Base-by-base conservation (phyloP, 2,888 invertebrate species). In the Chorisops tibialis region DNA sequence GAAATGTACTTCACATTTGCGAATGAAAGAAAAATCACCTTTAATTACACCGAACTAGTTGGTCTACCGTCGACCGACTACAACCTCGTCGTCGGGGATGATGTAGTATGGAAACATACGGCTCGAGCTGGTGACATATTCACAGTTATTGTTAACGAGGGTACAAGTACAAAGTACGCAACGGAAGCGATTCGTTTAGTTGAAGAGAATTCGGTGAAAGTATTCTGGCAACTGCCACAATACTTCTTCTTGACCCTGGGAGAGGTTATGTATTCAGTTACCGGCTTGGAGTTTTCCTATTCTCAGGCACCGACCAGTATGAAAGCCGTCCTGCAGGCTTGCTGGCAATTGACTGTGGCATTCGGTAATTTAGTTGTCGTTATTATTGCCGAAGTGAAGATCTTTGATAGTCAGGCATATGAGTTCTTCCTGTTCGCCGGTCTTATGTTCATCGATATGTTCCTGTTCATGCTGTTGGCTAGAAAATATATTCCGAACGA, bases 361-460 rank as follows among this genome's bases (percentile, higher is more conserved):
- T 83, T 96, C 71, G 98, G 98, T 41, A 97, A 97, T 78, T 79
- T 97, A 5, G 87, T 99, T 61, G 96, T 97, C 0, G 88, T 96
- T 37, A 85, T 95, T 52, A 86, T 98, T 22, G 91, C 94, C 16
- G 88, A 93, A 74, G 82, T 85, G 9, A 83, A 86, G 65, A 81
- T 90, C 64, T 87, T 95, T 73, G 82, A 88, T 0, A 84, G 83
- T 12, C 83, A 96, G 90, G 88, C 89, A 63, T 84, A 83, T 67
- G 93, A 95, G 74, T 93, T 95, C 78, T 89, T 94, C 81, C 79
- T 96, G 21, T 97, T 94, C 74, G 91, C 94, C 47, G 89, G 84
- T 0, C 80, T 96, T 52, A 96, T 97, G 95, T 77, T 87, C 43
- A 74, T 83, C 2, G 93, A 93, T 70, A 92, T 95, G 83, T 62